These are phyloP conservation scores for Calameuta filiformis DNA, from an alignment of 2,888 invertebrate genomes.

Conservation along the genomic window DNA sequence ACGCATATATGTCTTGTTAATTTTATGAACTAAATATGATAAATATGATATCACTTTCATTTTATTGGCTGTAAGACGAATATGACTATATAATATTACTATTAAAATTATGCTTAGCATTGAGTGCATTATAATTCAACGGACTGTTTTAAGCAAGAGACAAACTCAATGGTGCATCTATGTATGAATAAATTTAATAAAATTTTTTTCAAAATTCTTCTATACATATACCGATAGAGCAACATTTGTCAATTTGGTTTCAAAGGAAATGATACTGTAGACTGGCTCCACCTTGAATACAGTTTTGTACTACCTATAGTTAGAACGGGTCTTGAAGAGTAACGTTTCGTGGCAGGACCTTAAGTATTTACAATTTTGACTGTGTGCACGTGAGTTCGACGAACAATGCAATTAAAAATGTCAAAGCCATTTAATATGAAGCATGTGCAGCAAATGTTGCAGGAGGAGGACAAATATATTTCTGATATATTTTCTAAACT, in stretches of 20 bases:
- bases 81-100: neutral
- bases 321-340: neutral
- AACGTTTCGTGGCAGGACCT: neutral
- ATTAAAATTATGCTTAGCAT: neutral
- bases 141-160: neutral
- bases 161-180: neutral
- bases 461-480: constrained; percentile 71
- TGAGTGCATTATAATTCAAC: neutral
- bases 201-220: neutral
- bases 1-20: neutral
- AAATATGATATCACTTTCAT: neutral
- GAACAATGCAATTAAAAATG: constrained; percentile 59
- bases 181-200: neutral
- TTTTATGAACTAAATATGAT: neutral
- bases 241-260: neutral
- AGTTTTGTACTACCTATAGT: neutral
- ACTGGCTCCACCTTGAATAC: neutral
- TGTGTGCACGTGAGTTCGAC: constrained; percentile 18
- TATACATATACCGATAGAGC: neutral
- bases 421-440: constrained; percentile 56
- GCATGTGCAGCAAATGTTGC: constrained; percentile 64
- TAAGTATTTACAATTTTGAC: constrained; percentile 19
- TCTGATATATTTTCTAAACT: constrained; percentile 71
- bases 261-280: neutral
- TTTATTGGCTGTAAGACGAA: neutral